Percentiles rank a stretch among this genome's conserved stretches.
These are phyloP conservation scores for Muricea muricata DNA, from an alignment of 92 coral and sea anemone genomes.

Conservation along the genomic window DNA sequence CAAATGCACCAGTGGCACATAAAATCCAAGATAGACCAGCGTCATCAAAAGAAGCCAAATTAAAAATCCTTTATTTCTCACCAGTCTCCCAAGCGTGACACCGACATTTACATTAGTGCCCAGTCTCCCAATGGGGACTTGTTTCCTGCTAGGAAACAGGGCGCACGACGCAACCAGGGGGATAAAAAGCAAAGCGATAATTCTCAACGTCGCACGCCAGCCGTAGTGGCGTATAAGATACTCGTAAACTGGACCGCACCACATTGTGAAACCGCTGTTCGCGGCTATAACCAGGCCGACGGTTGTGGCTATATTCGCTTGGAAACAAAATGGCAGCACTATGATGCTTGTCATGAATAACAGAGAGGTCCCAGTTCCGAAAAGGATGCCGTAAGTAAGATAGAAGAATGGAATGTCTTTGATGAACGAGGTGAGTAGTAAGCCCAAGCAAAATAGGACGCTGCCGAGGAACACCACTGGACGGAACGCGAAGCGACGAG, in stretches of 20 bases:
- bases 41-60: not conserved
- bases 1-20: constrained; percentile 1
- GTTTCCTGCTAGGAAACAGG: not conserved
- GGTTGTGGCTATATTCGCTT: not conserved
- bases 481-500: not conserved
- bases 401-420: not conserved
- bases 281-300: not conserved
- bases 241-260: constrained; percentile 14
- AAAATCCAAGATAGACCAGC: not conserved
- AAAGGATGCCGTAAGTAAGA: not conserved
- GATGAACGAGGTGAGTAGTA: not conserved
- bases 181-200: not conserved
- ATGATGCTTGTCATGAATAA: not conserved
- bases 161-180: not conserved
- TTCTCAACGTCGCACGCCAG: not conserved
- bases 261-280: not conserved
- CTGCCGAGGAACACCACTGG: not conserved
- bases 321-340: not conserved
- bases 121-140: not conserved
- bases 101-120: not conserved
- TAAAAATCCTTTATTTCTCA: not conserved
- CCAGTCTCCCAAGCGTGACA: not conserved
- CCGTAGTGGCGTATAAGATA: constrained; percentile 16
- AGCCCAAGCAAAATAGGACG: not conserved
- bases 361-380: constrained; percentile 16